Evolutionary conservation across 2,113 vertebrate genomes (phyloP).

Genomic region (Stegastes partitus): DNA sequence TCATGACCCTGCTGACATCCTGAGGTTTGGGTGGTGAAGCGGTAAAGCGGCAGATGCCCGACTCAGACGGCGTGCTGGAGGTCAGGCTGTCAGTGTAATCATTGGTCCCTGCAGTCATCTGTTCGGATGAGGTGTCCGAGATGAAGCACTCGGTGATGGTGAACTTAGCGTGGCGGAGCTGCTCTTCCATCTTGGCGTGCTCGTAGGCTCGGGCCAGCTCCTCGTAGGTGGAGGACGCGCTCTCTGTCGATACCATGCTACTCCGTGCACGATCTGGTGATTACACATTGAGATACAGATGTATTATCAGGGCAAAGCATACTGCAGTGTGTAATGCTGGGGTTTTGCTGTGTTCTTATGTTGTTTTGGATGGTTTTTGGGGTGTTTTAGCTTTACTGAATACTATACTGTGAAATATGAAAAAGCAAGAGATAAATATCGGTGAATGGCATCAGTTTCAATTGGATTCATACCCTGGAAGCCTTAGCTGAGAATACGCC

Average conservation of each 20-base stretch:
- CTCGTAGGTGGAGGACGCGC: constrained; percentile 98
- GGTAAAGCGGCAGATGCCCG: constrained; percentile 98
- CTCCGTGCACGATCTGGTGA: constrained; percentile 94
- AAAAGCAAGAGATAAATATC: not conserved
- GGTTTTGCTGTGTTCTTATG: not conserved
- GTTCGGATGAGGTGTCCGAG: constrained; percentile 98
- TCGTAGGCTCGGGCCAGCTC: constrained; percentile 98
- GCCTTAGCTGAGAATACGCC: constrained; percentile 12
- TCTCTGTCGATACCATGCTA: constrained; percentile 99
- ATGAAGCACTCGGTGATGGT: constrained; percentile 99
- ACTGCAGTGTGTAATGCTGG: not conserved
- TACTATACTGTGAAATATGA: not conserved
- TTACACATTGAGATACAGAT: not conserved
- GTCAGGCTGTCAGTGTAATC: constrained; percentile 99
- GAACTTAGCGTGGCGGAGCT: constrained; percentile 98
- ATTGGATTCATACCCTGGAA: constrained; percentile 27
- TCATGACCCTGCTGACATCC: constrained; percentile 95
- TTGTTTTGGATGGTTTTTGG: too few relatives aligned
- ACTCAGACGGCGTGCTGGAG: constrained; percentile 98
- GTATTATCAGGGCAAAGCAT: not conserved
- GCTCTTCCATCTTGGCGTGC: constrained; percentile 99
- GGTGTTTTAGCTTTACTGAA: not conserved
- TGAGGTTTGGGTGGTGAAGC: constrained; percentile 98
- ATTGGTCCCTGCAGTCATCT: constrained; percentile 98
- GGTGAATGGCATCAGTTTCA: not conserved